Base-by-base conservation (phyloP, 2,797 vertebrate genomes). In the Sitta carolinensis region DNA sequence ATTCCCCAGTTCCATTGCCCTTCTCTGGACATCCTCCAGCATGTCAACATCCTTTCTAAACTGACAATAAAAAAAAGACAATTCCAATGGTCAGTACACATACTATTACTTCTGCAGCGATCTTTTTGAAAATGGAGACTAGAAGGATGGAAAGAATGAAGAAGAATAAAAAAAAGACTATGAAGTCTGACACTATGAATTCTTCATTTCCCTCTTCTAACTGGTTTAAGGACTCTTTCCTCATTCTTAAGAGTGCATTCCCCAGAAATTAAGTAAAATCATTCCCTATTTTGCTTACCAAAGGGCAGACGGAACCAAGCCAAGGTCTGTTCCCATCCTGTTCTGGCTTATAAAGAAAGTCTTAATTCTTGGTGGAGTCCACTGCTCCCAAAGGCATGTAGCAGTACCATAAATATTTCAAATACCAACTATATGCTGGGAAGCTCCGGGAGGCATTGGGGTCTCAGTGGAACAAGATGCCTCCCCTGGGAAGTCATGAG, bases 321-420 rank as follows among this genome's bases (percentile, higher is more conserved):
- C 72, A 87, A 90, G 14, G 62, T 77, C 87, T 92, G 61, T 85
- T 93, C 81, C 43, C 38, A 27, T 92, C 69, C 75, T 91, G 40
- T 57, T 58, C 72, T 36, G 36, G 26, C 13, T 91, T 91, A 91
- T 80, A 91, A 87, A 85, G 75, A 50, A 84, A 91, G 32, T 67
- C 87, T 91, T 92, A 87, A 80, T 92, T 89, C 93, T 48, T 80
- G 58, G 38, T 66, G 38, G 57, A 89, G 58, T 88, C 82, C 89
- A 66, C 79, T 72, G 70, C 62, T 95, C 79, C 76, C 62, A 85
- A 62, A 89, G 73, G 67, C 75, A 84, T 81, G 79, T 78, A 73
- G 62, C 91, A 86, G 79, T 57, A 57, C 52, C 79, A 69, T 93
- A 91, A 89, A 87, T 91, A 94, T 94, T 96, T 96, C 82, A 89